Conservation (phyloP, 1,140 invertebrate genomes). For the Chrysomallon squamiferum region DNA sequence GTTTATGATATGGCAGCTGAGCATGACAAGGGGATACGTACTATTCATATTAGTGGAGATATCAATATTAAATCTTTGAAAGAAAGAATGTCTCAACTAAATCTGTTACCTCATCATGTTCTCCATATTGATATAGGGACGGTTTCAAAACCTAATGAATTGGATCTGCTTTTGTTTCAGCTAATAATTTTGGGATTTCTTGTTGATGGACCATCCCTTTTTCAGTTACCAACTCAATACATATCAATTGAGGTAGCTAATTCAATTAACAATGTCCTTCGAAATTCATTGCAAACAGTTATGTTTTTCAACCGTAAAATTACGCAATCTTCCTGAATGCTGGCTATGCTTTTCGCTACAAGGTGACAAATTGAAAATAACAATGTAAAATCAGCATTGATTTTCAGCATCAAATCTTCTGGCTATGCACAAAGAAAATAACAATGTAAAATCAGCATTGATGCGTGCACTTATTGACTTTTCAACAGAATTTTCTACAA, state of each 20-base stretch:
- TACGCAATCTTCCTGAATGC: neutral
- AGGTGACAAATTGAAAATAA: constrained; percentile 26
- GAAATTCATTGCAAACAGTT: constrained; percentile 5
- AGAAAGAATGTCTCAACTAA: neutral
- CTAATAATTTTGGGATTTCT: neutral
- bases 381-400: constrained; percentile 20
- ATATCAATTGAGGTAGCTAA: constrained; percentile 1
- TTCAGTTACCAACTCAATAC: neutral
- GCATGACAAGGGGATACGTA: neutral
- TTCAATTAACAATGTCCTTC: neutral
- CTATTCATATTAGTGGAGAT: neutral
- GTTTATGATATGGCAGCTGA: neutral
- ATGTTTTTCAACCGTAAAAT: neutral
- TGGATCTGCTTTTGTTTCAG: constrained; percentile 4
- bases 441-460: constrained; percentile 9
- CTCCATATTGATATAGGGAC: constrained; percentile 3
- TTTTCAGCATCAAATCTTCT: constrained; percentile 15
- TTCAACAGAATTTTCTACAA: constrained; percentile 19
- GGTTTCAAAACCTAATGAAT: neutral
- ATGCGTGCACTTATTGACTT: constrained; percentile 12
- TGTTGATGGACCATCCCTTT: neutral
- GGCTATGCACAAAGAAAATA: constrained; percentile 7
- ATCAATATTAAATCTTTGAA: neutral
- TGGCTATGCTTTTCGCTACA: constrained; percentile 13
- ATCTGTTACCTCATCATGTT: neutral